These are phyloP conservation scores for Pseudomugil gertrudae DNA, from an alignment of 2,797 vertebrate species.

Conservation along the genomic window DNA sequence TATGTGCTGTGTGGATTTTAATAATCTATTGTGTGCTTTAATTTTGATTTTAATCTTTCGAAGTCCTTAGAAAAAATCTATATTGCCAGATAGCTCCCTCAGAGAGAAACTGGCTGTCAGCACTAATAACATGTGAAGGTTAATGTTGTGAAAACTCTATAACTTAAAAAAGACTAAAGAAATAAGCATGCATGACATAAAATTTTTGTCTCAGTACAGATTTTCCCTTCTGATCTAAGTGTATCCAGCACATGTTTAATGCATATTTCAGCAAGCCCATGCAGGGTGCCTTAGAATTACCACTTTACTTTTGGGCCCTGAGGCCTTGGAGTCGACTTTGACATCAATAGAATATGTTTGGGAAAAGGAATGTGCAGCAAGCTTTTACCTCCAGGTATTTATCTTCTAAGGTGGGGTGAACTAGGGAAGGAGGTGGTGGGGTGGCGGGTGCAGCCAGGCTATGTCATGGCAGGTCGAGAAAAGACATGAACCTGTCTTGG, in stretches of 20 bases:
- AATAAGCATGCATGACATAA: constrained; percentile 40
- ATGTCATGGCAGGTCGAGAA: constrained; percentile 79
- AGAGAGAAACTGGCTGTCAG: constrained; percentile 6
- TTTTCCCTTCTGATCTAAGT: constrained; percentile 80
- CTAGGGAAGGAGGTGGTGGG: constrained; percentile 60
- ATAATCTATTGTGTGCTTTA: constrained; percentile 20
- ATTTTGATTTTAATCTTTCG: constrained; percentile 22
- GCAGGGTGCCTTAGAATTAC: constrained; percentile 93
- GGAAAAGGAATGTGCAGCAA: constrained; percentile 95
- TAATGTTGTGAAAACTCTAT: constrained; percentile 31
- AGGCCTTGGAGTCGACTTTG: constrained; percentile 92
- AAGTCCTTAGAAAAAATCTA: constrained; percentile 33
- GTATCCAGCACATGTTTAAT: constrained; percentile 87
- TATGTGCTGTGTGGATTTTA: constrained; percentile 35
- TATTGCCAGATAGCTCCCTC: constrained; percentile 6
- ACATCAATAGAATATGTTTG: constrained; percentile 93
- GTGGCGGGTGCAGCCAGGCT: constrained; percentile 73
- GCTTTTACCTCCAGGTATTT: constrained; percentile 96
- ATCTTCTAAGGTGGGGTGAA: constrained; percentile 86
- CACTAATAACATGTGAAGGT: background rate
- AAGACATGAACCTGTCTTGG: constrained; percentile 72
- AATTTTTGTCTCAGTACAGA: constrained; percentile 72
- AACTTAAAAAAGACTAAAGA: constrained; percentile 31
- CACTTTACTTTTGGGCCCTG: constrained; percentile 89
- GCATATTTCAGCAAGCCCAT: constrained; percentile 98